Evolutionary conservation across 2,888 invertebrate genomes (phyloP), one percentile per base, ranked within the genome.

Genomic region (Troides oblongomaculatus): DNA sequence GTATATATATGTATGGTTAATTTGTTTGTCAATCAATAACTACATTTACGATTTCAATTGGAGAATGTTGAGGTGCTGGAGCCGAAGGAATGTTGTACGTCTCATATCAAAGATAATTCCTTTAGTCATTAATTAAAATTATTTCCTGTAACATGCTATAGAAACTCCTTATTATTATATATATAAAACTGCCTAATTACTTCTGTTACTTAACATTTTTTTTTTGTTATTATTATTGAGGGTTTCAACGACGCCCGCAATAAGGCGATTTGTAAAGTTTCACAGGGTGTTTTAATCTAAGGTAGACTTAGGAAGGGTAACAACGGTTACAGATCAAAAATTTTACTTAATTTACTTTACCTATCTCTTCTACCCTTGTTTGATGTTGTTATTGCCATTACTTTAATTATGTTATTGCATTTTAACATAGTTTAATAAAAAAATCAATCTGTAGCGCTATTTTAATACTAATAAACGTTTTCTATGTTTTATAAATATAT

Each of bases 281-380:
- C 89, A 92, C 92, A 92, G 92, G 92, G 92, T 92, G 89, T 87
- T 88, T 87, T 87, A 87, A 88, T 86, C 84, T 92, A 91, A 90
- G 91, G 83, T 92, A 92, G 90, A 83, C 80, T 88, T 89, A 90
- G 89, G 86, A 83, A 75, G 82, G 85, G 72, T 74, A 70, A 72
- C 74, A 74, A 77, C 73, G 72, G 74, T 74, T 72, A 73, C 73
- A 71, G 74, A 71, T 62, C 46, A 61, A 73, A 75, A 71, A 64
- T 64, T 68, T 68, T 63, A 69, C 71, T 50, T 61, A 39, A 23
- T n/a, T 58, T 58, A 21, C 6, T 57, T 53, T 58, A 23, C 10
- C 10, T 23, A 21, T 23, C 57, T n/a, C 57, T 58, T 58, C 39
- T 61, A 39, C 21, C 25, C 36, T 61, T 21, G 39, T 61, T 36